Evolutionary conservation across 2,888 invertebrate genomes (phyloP).

Genomic region (Limnephilus auricula): DNA sequence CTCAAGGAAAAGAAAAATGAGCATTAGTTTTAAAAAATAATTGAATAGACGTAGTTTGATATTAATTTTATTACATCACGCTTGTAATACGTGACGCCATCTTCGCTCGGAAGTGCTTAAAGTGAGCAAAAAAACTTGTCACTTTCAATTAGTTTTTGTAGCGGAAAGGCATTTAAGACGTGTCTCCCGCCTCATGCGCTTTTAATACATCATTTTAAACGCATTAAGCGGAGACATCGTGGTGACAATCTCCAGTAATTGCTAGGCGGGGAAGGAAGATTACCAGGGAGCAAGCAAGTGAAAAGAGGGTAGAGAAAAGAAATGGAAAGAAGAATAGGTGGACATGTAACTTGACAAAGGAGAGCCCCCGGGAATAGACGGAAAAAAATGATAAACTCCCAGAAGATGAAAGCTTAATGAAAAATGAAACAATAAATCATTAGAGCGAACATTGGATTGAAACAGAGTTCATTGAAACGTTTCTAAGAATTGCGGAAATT

Average conservation of each 20-base stretch:
- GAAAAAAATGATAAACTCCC: neutral
- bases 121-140: constrained; percentile 28
- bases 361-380: neutral
- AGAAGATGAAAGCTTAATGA: constrained; percentile 23
- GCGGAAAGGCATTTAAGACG: constrained; percentile 28
- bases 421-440: constrained; percentile 24
- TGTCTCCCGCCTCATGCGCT: constrained; percentile 36
- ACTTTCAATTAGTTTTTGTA: constrained; percentile 36
- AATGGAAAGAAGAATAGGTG: neutral
- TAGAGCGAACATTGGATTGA: constrained; percentile 20
- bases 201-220: constrained; percentile 56
- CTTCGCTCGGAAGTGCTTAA: neutral
- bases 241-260: constrained; percentile 48
- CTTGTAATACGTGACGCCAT: constrained; percentile 10
- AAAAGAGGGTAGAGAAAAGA: neutral
- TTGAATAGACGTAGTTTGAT: neutral
- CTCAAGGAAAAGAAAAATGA: neutral
- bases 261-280: constrained; percentile 14
- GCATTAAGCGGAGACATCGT: constrained; percentile 37
- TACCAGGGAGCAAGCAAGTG: constrained; percentile 30
- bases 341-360: neutral
- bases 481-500: neutral
- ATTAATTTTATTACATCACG: neutral
- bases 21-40: neutral
- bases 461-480: constrained; percentile 1